Evolutionary conservation across 2,888 invertebrate genomes (phyloP).

Genomic region (Clusia tigrina): DNA sequence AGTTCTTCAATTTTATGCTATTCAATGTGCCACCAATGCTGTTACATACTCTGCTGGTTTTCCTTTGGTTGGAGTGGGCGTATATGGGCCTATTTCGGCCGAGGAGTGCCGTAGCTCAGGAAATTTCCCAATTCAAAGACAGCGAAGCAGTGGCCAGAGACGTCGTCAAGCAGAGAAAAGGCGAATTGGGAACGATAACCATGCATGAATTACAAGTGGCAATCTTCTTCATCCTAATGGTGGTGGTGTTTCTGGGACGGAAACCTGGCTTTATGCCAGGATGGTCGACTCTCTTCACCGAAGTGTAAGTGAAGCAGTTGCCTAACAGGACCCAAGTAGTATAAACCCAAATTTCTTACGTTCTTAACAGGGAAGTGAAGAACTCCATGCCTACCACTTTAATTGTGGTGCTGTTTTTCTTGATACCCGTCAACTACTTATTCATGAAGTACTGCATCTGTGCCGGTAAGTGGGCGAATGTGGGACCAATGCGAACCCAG

Average conservation of each 20-base stretch:
- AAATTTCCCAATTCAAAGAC: constrained; percentile 66
- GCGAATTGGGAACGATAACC: not conserved
- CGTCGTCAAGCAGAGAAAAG: constrained; percentile 20
- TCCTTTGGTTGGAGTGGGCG: constrained; percentile 31
- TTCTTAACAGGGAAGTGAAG: constrained; percentile 29
- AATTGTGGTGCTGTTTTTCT: constrained; percentile 78
- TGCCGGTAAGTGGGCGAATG: not conserved
- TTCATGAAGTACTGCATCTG: constrained; percentile 72
- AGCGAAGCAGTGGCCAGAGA: constrained; percentile 73
- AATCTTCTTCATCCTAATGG: constrained; percentile 74
- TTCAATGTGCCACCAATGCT: constrained; percentile 33
- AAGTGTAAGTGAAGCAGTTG: constrained; percentile 43
- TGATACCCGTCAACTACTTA: constrained; percentile 77
- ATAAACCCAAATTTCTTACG: constrained; percentile 57
- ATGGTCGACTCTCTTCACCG: constrained; percentile 71
- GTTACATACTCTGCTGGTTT: constrained; percentile 26
- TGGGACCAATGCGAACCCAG: too few relatives aligned
- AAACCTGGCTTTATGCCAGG: constrained; percentile 84
- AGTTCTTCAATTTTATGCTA: constrained; percentile 33
- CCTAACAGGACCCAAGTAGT: constrained; percentile 70
- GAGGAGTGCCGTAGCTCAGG: constrained; percentile 68
- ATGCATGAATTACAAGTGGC: constrained; percentile 74
- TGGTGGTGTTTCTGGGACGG: constrained; percentile 84
- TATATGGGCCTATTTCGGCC: constrained; percentile 54
- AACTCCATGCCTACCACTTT: constrained; percentile 75